A percentile compares a stretch with the other conserved stretches of the same genome.
These are phyloP conservation scores for Brachionus sp. DNA, from an alignment of 1,140 invertebrate species.

Conservation along the genomic window DNA sequence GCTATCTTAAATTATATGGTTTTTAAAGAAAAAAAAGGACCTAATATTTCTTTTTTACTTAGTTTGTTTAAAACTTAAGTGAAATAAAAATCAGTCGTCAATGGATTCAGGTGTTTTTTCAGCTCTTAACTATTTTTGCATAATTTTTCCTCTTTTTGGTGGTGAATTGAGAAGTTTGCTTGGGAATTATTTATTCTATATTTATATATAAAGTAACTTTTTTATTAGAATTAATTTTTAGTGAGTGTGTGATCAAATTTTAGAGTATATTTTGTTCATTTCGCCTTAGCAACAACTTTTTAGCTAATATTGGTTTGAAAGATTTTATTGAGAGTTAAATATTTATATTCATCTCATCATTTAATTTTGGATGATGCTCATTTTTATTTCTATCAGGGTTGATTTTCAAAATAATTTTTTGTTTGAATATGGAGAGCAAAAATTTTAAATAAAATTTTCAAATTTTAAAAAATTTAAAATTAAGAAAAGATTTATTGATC, in stretches of 20 bases:
- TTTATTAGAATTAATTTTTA: neutral
- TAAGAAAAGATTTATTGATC: too few relatives aligned
- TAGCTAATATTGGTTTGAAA: neutral
- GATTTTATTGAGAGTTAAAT: neutral
- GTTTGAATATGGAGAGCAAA: neutral
- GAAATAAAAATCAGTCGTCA: conserved; percentile 41
- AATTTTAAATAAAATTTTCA: too few relatives aligned
- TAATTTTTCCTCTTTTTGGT: conserved; percentile 3
- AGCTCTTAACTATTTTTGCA: neutral
- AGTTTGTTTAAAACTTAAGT: neutral
- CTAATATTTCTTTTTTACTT: conserved; percentile 12
- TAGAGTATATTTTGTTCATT: conserved; percentile 20
- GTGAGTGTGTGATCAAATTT: conserved; percentile 13
- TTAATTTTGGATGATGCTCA: neutral
- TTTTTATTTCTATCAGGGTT: too few relatives aligned
- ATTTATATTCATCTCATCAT: neutral
- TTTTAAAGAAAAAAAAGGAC: conserved; percentile 8
- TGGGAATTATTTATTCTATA: conserved; percentile 31
- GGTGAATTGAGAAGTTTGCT: conserved; percentile 34
- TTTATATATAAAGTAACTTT: conserved; percentile 26
- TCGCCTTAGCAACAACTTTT: conserved; percentile 21
- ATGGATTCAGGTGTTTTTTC: conserved; percentile 19
- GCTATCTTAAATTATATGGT: neutral
- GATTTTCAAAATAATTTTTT: neutral
- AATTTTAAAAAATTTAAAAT: too few relatives aligned